Evolutionary conservation across 2,113 vertebrate genomes (phyloP).

Genomic region (Callipepla californica): DNA sequence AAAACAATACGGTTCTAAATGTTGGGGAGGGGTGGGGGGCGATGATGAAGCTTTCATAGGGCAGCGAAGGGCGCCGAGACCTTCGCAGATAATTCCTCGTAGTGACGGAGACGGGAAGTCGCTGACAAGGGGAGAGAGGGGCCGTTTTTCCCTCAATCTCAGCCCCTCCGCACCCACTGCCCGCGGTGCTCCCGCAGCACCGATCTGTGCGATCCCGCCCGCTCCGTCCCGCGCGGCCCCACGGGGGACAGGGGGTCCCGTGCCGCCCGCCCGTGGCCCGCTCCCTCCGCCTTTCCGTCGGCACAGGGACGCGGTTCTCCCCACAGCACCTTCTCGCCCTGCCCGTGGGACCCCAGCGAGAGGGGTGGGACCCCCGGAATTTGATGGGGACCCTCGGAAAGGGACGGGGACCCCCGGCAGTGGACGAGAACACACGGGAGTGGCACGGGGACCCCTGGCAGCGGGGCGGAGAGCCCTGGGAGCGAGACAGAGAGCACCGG

Average conservation of each 20-base stretch:
- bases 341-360: neutral
- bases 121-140: neutral
- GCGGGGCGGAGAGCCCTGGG: neutral
- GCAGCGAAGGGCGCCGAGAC: neutral
- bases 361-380: neutral
- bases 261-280: neutral
- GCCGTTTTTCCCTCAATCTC: neutral
- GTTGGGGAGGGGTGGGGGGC: neutral
- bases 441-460: neutral
- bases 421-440: neutral
- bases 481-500: neutral
- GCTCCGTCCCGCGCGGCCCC: neutral
- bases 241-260: neutral
- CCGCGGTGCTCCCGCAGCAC: neutral
- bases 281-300: neutral
- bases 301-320: neutral
- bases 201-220: neutral
- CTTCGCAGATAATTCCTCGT: neutral
- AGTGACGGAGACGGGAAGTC: neutral
- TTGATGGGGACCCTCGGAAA: neutral
- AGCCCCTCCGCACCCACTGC: neutral
- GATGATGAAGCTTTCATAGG: neutral
- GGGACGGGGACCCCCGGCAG: neutral
- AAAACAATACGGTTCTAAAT: conserved; percentile 50
- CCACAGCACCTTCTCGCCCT: neutral